Base-by-base conservation (phyloP, 1,140 invertebrate species). In the Notospermus geniculatus region DNA sequence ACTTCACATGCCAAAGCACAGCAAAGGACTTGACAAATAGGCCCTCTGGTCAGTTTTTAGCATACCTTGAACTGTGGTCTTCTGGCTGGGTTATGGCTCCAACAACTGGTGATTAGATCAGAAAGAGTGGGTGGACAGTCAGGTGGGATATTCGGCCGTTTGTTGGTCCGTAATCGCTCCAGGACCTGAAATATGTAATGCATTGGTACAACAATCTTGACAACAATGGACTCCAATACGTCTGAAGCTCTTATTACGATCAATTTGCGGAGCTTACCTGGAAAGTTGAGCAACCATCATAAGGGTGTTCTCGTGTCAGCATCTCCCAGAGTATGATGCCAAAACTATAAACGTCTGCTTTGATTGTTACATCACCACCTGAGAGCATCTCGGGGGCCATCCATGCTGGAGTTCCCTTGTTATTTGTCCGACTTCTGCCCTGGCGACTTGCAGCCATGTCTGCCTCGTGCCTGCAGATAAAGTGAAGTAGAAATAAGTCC, bases 261-360 rank as follows among this genome's bases (percentile, higher is more conserved):
- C n/a, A n/a, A 7, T 36, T 36, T 36, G 32, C 4, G 15, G 15
- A 7, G 17, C 19, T 17, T 63, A 79, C 77, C 73, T 79, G 73
- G 63, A 72, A 79, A 2, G 73, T 66, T 45, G 69, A 70, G 54
- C 67, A 69, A n/a, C 92, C 92, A 75, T 93, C 93, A 78, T 97
- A 98, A 1, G 96, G 96, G 59, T 91, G 88, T 82, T 97, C 90
- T 71, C 93, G 91, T 2, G 93, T 97, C 9, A 98, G 79, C 71
- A 98, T 84, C 83, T 98, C 96, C 96, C 96, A 98, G 11, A 98
- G 82, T 1, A 98, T 93, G 0, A 98, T 92, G 7, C 93, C 95
- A 76, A 91, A 98, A 0, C 94, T 97, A 94, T 96, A 99, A 91
- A 99, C 98, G 78, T 98, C 95, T 32, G 73, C 68, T 56, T 78